Conservation (phyloP, 2,888 invertebrate genomes). For the Sabellastarte sp. region DNA sequence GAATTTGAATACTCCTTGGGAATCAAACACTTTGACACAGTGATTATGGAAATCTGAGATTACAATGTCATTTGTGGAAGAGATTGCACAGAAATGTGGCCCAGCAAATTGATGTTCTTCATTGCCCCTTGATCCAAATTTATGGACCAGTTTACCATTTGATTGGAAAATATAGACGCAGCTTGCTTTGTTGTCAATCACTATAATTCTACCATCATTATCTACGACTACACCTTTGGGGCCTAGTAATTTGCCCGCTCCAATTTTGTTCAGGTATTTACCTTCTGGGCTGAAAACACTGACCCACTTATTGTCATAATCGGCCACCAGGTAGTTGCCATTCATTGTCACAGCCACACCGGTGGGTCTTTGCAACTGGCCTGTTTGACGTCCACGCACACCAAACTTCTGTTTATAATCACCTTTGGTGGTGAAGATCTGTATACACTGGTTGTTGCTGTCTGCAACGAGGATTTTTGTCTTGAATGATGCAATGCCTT, state of each 20-base stretch:
- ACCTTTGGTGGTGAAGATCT: slow-evolving; percentile 54
- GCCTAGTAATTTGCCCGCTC: slow-evolving; percentile 62
- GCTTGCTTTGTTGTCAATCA: slow-evolving; percentile 64
- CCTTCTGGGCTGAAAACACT: slow-evolving; percentile 62
- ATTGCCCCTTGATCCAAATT: slow-evolving; percentile 61
- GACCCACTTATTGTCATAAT: slow-evolving; percentile 64
- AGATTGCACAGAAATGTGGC: slow-evolving; percentile 64
- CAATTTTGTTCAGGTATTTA: slow-evolving; percentile 62
- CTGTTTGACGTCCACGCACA: slow-evolving; percentile 60
- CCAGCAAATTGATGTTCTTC: slow-evolving; percentile 62
- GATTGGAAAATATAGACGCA: slow-evolving; percentile 61
- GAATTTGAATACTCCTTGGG: slow-evolving; percentile 61
- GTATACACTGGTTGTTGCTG: slow-evolving; percentile 62
- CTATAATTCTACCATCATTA: slow-evolving; percentile 61
- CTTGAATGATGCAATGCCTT: slow-evolving; percentile 58
- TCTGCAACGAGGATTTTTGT: slow-evolving; percentile 60
- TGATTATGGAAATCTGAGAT: slow-evolving; percentile 65
- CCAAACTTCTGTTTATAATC: slow-evolving; percentile 60
- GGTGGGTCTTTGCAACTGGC: slow-evolving; percentile 63
- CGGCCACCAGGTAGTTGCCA: slow-evolving; percentile 63
- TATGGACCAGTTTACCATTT: slow-evolving; percentile 61
- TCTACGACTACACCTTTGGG: slow-evolving; percentile 63
- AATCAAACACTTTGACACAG: slow-evolving; percentile 59
- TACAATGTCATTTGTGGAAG: slow-evolving; percentile 61
- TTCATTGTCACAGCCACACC: slow-evolving; percentile 61